These are phyloP conservation scores for Eumaeus atala DNA, from an alignment of 1,140 invertebrate species.

Conservation along the genomic window DNA sequence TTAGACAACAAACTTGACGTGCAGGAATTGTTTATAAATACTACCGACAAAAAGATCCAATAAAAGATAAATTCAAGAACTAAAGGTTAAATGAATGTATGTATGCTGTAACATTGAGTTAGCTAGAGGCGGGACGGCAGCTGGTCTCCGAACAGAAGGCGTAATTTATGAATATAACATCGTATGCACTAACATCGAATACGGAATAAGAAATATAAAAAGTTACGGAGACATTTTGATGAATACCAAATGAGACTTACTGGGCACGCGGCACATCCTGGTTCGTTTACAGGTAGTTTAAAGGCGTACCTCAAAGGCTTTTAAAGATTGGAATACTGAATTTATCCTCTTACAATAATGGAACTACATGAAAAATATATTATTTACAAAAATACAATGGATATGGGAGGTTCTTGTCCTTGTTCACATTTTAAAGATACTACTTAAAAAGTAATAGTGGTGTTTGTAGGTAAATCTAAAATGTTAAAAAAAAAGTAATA, in stretches of 20 bases:
- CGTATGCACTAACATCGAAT: constrained; percentile 34
- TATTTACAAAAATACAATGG: too few relatives aligned
- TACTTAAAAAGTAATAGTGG: too few relatives aligned
- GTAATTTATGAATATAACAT: constrained; percentile 41
- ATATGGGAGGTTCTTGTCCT: too few relatives aligned
- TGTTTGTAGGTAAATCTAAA: too few relatives aligned
- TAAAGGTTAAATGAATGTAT: constrained; percentile 8
- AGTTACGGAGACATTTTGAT: constrained; percentile 34
- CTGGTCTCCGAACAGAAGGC: constrained; percentile 26
- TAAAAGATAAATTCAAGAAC: too few relatives aligned
- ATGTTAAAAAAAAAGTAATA: too few relatives aligned
- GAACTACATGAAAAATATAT: too few relatives aligned
- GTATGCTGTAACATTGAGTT: constrained; percentile 8
- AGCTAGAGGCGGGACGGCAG: constrained; percentile 22
- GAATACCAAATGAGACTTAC: constrained; percentile 24
- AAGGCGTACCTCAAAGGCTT: background rate
- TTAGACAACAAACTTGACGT: too few relatives aligned
- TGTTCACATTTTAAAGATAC: too few relatives aligned
- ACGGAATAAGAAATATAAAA: constrained; percentile 41
- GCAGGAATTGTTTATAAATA: too few relatives aligned
- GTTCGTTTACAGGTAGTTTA: constrained; percentile 8
- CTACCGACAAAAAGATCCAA: too few relatives aligned
- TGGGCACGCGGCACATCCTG: constrained; percentile 2
- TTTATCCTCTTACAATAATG: background rate
- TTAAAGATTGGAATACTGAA: background rate